Conservation (phyloP, 2,113 vertebrate genomes). For the Pristiophorus japonicus region DNA sequence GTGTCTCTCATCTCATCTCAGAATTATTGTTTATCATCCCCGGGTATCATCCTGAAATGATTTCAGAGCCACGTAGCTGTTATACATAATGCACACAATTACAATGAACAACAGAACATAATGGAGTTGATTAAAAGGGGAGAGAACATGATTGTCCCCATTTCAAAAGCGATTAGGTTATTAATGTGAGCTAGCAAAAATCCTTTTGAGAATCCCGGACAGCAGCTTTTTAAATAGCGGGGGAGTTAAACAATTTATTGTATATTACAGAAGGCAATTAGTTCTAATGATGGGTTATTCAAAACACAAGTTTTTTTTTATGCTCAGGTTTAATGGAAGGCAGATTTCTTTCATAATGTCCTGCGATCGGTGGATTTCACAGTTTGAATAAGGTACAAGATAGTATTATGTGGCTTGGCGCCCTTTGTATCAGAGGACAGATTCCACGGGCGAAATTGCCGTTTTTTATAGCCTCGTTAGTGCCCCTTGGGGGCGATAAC, state of each 20-base stretch:
- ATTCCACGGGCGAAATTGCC: no score
- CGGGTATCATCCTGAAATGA: neutral
- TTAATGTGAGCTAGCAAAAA: constrained; percentile 1
- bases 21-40: neutral
- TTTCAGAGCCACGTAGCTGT: neutral
- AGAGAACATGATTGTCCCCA: neutral
- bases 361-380: neutral
- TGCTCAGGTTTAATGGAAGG: neutral
- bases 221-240: constrained; percentile 2
- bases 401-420: neutral
- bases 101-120: neutral
- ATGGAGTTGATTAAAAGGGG: neutral
- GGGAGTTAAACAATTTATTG: neutral
- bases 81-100: neutral
- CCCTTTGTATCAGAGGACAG: neutral
- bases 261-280: constrained; percentile 1
- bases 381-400: neutral
- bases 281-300: constrained; percentile 1
- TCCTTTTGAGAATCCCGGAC: neutral
- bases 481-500: no score
- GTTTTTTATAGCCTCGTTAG: no score
- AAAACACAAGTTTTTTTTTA: neutral
- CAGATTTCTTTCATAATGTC: neutral
- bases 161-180: neutral
- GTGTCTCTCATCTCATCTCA: neutral